Base-by-base conservation (phyloP, 2,797 vertebrate species). In the Myiothlypis chrysogaster region DNA sequence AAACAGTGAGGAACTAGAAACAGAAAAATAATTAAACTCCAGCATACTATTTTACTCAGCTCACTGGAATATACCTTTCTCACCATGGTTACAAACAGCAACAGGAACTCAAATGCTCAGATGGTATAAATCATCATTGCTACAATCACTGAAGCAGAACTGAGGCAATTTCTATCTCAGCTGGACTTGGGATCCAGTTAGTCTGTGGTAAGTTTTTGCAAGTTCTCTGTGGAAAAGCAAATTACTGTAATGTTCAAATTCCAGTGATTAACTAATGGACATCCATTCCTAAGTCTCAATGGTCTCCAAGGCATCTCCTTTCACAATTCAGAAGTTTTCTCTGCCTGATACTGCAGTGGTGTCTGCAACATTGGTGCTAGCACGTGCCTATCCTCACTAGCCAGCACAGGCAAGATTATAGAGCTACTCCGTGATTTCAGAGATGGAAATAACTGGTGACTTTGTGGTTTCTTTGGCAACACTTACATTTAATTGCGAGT, bases 71-170 rank as follows among this genome's bases (percentile, higher is more conserved):
- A 93, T 25, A 83, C 53, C 28, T 81, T 89, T 83, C 27, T 83
- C 61, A 86, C 83, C 32, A 75, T 49, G 37, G 65, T 81, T 75
- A 93, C 86, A 68, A 37, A 47, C 14, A 85, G 23, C 34, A 93
- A 39, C n/a, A 73, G 1, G 10, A 78, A 35, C 60, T 83, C 49
- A 70, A 72, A 55, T 25, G 41, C 52, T 88, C 57, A 60, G 72
- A 80, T 49, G 61, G 39, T 43, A 57, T 80, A 83, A 87, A 86
- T 83, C 80, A 92, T 49, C 49, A 56, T 22, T 3, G 4, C 23
- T 71, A 49, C 20, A 66, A 24, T 55, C n/a, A 55, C 30, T 68
- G 66, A 78, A 68, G 79, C 46, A 78, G 46, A 81, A 83, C 37
- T 30, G n/a, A 94, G 22, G 41, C 49, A 75, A 68, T 69, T 89